Base-by-base conservation (phyloP, 2,888 invertebrate species). In the Parapristionchus giblindavisi region DNA sequence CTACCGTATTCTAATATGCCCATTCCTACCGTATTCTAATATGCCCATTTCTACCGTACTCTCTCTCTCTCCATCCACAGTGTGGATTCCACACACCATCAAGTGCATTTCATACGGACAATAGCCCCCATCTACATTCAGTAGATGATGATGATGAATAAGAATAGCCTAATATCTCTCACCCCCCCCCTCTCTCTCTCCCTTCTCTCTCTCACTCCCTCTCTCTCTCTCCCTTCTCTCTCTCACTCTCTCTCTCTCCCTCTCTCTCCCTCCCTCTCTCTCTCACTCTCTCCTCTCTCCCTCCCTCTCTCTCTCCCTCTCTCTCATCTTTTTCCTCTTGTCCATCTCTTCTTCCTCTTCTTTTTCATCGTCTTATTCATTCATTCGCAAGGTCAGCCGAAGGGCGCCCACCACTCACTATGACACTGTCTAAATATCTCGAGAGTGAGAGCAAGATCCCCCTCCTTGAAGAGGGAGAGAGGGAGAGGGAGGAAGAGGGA, bases 381-480 rank as follows among this genome's bases (percentile, higher is more conserved):
- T 65, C 63, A 43, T 43, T 65, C 24, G 4, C 60, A 60, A 5
- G 17, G 58, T 29, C n/a, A 8, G 21, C 8, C 58, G 60, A 60
- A 60, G 60, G 60, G 34, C 60, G 36, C 56, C 56, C 11, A 29
- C 29, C 56, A 27, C 32, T 34, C 5, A 34, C 14, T 4, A 17
- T 36, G 34, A n/a, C n/a, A n/a, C n/a, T n/a, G n/a, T n/a, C n/a
- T n/a, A n/a, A n/a, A n/a, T n/a, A n/a, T n/a, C n/a, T n/a, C n/a
- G n/a, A n/a, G n/a, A n/a, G 34, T 60, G n/a, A 36, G 60, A 60
- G 36, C 60, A 36, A 29, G n/a, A n/a, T 32, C 32, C 60, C 60
- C 60, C 21, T 36, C 21, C 11, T 43, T 14, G 43, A 43, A 17
- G 17, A 14, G 60, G 34, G 36, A 60, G n/a, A 38, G 38, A 40